Base-by-base conservation (phyloP, 2,113 vertebrate genomes). In the Pristiophorus japonicus region DNA sequence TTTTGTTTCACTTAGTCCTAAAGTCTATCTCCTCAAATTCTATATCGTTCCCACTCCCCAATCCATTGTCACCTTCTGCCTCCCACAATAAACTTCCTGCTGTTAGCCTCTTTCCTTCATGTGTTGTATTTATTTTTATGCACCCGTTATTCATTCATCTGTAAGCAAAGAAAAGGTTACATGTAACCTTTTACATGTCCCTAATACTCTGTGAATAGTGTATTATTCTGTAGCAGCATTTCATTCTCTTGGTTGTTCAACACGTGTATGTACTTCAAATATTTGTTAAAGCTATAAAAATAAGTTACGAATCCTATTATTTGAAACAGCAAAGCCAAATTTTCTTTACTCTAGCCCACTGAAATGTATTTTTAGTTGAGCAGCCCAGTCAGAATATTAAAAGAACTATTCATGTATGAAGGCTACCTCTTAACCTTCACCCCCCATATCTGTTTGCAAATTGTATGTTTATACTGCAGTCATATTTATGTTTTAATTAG, bases 401-500 rank as follows among this genome's bases (percentile, higher is more conserved):
- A 88, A 88, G 7, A 51, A 59, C 30, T 34, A 91, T 62, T 91
- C 55, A 91, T n/a, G 55, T 34, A n/a, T 62, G 87, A 91, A 91
- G 55, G 11, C 30, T 91, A 6, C 30, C 8, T n/a, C 55, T 90
- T 12, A 90, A 59, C 30, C 87, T 91, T 75, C 73, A 75, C 27
- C 8, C 20, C 30, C 70, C 30, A 73, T 81, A 81, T 42, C 78
- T 81, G 14, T 91, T 59, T 62, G 87, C 55, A 91, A 91, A 16
- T 62, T 91, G 87, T 62, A 91, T 91, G 87, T 91, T 62, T 91
- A 59, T 16, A 91, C 51, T 91, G 4, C 14, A 62, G 30, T 24
- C 51, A 18, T n/a, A 91, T 62, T 91, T 62, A n/a, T 91, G 30
- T 91, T 91, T 90, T 59, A 90, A 90, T 90, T 91, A 62, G 87